These are phyloP conservation scores for Eubasilissa splendida DNA, from an alignment of 2,888 invertebrate species.

Conservation along the genomic window DNA sequence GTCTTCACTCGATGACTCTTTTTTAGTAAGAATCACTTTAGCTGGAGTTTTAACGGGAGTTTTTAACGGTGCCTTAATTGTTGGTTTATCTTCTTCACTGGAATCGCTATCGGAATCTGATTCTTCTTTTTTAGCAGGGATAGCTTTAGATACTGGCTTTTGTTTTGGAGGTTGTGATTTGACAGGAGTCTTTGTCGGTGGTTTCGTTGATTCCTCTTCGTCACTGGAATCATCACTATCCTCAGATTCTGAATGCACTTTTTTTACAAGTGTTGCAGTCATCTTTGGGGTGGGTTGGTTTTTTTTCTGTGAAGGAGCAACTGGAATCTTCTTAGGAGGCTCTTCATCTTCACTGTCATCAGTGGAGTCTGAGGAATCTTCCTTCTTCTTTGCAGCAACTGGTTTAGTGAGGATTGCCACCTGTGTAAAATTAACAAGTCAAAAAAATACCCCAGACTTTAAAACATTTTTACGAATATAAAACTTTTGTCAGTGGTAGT, in stretches of 20 bases:
- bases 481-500: conserved; percentile 44
- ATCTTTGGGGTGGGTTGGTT: conserved; percentile 59
- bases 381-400: conserved; percentile 59
- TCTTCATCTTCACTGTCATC: conserved; percentile 67
- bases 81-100: conserved; percentile 63
- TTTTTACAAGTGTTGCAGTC: conserved; percentile 60
- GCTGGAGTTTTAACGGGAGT: conserved; percentile 62
- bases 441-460: neutral
- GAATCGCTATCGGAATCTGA: conserved; percentile 56
- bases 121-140: conserved; percentile 58
- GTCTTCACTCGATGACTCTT: conserved; percentile 63
- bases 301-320: conserved; percentile 51
- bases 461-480: neutral
- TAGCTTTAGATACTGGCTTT: conserved; percentile 61
- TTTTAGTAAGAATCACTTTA: conserved; percentile 61
- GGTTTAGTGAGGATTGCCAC: conserved; percentile 23
- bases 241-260: conserved; percentile 65
- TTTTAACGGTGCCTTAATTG: conserved; percentile 54
- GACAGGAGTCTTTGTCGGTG: conserved; percentile 59
- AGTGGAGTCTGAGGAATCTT: conserved; percentile 64
- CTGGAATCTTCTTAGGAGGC: conserved; percentile 48
- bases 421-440: conserved; percentile 1
- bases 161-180: conserved; percentile 59
- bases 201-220: conserved; percentile 59
- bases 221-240: conserved; percentile 64